Evolutionary conservation across 1,140 invertebrate species (phyloP).

Genomic region (Anadara kagoshimensis): DNA sequence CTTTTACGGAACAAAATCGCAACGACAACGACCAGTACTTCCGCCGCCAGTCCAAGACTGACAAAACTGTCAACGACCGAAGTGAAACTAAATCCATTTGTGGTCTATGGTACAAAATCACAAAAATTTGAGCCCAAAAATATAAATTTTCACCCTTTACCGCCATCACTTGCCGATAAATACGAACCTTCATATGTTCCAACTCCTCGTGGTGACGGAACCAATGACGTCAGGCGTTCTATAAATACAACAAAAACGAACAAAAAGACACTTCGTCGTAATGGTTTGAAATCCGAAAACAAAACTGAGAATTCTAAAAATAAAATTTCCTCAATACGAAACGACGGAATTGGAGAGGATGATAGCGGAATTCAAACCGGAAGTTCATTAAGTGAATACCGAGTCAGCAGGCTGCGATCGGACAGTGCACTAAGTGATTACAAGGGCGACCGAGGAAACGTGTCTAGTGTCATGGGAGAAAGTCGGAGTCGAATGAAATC

Average conservation of each 20-base stretch:
- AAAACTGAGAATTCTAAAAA: no score
- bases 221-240: neutral
- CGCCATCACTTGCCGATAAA: neutral
- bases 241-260: no score
- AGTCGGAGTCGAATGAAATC: neutral
- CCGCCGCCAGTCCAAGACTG: slow-evolving; percentile 7
- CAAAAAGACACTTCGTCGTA: no score
- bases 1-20: slow-evolving; percentile 20
- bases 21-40: neutral
- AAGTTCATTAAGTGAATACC: no score
- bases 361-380: no score
- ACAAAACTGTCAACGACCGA: neutral
- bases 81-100: slow-evolving; percentile 18
- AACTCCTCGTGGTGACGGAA: neutral
- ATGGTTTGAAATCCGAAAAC: no score
- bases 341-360: no score
- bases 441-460: no score
- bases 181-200: neutral
- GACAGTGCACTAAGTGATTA: no score
- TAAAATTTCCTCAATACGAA: no score
- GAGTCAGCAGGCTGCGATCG: no score
- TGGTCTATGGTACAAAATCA: slow-evolving; percentile 16
- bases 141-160: neutral
- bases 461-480: no score
- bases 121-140: slow-evolving; percentile 1